These are phyloP conservation scores for Eclectus roratus DNA, from an alignment of 2,113 vertebrate genomes.

Conservation along the genomic window DNA sequence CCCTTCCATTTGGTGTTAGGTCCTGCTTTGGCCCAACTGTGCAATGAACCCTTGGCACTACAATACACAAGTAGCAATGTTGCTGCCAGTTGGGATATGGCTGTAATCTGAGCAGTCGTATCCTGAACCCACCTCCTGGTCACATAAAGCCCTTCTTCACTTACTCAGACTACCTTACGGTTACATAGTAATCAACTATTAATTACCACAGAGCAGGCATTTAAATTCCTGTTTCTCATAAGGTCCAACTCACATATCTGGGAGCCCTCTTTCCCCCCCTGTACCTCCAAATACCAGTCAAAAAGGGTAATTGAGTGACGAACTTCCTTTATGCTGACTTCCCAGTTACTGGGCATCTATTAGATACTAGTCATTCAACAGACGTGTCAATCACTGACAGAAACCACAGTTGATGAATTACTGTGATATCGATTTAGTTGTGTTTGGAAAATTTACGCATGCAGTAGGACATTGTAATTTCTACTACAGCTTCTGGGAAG, in stretches of 20 bases:
- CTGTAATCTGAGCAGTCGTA: not conserved
- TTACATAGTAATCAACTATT: not conserved
- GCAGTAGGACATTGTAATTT: not conserved
- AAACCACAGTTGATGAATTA: not conserved
- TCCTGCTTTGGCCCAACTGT: not conserved
- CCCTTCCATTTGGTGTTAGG: not conserved
- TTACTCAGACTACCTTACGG: not conserved
- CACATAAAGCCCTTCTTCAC: not conserved
- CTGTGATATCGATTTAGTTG: not conserved
- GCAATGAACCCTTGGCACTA: not conserved
- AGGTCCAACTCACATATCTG: not conserved
- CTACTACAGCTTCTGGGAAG: not conserved
- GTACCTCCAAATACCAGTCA: not conserved
- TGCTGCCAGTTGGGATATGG: not conserved
- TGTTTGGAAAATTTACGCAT: not conserved
- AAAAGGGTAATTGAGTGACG: not conserved
- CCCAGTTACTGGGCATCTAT: not conserved
- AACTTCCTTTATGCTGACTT: not conserved
- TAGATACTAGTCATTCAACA: not conserved
- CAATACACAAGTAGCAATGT: not conserved
- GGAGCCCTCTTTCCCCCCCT: not conserved
- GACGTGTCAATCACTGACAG: not conserved
- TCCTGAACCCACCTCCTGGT: not conserved
- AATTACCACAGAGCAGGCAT: not conserved
- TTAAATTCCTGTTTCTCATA: not conserved